phyloP scores from a whole-genome alignment of 2,888 invertebrate genomes.

The Orgyia antiqua region DNA sequence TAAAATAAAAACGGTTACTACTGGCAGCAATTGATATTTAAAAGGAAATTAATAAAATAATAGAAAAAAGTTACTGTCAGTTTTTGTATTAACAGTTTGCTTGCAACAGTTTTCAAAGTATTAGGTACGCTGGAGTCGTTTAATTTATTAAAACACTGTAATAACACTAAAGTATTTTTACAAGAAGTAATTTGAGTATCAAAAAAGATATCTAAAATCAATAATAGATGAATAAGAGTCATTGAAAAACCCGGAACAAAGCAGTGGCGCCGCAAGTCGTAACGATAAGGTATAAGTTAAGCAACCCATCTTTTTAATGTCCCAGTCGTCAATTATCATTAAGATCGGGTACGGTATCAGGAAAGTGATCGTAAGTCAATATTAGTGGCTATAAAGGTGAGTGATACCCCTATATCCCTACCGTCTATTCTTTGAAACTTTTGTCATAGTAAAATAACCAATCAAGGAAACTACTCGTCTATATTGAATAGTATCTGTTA shows the following conservation, averaged over 20 bases:
- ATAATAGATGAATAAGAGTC: too few relatives aligned
- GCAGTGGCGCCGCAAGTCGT: slow-evolving; percentile 23
- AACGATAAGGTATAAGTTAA: slow-evolving; percentile 55
- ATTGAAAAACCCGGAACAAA: too few relatives aligned
- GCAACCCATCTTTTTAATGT: slow-evolving; percentile 65
- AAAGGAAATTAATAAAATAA: too few relatives aligned
- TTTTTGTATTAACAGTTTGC: too few relatives aligned
- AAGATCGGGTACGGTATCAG: slow-evolving; percentile 47
- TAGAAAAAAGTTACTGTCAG: too few relatives aligned
- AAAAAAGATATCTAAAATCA: too few relatives aligned
- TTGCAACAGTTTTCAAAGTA: too few relatives aligned
- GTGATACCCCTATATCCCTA: slow-evolving; percentile 54
- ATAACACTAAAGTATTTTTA: too few relatives aligned
- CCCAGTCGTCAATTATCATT: slow-evolving; percentile 66
- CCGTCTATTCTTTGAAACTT: slow-evolving; percentile 41
- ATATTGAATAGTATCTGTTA: background rate
- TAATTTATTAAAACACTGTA: too few relatives aligned
- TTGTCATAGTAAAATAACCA: slow-evolving; percentile 45
- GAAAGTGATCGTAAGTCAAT: slow-evolving; percentile 60
- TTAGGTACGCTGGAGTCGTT: too few relatives aligned
- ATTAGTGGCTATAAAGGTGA: slow-evolving; percentile 73
- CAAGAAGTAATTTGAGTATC: too few relatives aligned
- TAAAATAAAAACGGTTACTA: slow-evolving; percentile 17
- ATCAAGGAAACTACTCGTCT: slow-evolving; percentile 16
- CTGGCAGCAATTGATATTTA: too few relatives aligned